Conservation (phyloP, 1,140 invertebrate species). For the Lamellibrachia luymesi region DNA sequence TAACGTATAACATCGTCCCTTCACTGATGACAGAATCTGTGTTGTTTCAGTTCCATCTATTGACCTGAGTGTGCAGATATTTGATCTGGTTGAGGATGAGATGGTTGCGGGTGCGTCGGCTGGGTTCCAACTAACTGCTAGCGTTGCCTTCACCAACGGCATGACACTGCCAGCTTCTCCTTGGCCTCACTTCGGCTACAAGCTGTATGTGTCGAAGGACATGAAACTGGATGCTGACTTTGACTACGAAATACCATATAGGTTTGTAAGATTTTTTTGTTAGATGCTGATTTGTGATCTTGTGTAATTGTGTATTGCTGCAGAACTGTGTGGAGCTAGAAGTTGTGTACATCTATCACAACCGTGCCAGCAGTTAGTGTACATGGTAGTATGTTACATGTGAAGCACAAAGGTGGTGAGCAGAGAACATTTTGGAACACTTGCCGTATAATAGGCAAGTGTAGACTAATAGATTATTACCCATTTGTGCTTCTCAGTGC, state of each 20-base stretch:
- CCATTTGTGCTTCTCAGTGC: too few species aligned
- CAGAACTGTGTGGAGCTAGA: too few species aligned
- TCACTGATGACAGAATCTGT: background rate
- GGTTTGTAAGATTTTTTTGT: background rate
- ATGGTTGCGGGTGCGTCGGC: background rate
- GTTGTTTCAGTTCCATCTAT: background rate
- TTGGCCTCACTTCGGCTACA: background rate
- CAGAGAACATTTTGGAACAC: too few species aligned
- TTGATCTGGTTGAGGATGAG: background rate
- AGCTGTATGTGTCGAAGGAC: background rate
- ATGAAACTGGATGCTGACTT: background rate
- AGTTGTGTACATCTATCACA: too few species aligned
- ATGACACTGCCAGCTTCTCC: background rate
- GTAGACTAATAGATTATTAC: too few species aligned
- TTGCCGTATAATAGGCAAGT: too few species aligned
- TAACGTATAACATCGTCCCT: too few species aligned
- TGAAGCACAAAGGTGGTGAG: too few species aligned
- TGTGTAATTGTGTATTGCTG: too few species aligned
- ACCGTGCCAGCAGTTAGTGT: too few species aligned
- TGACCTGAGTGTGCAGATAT: background rate
- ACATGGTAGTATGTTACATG: too few species aligned
- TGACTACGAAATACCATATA: background rate
- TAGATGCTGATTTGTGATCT: background rate
- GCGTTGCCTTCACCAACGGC: background rate
- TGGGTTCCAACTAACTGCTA: background rate